Percentiles rank a stretch among this genome's conserved stretches.
phyloP scores from a whole-genome alignment of 1,140 invertebrate genomes.

The Ylistrum balloti region DNA sequence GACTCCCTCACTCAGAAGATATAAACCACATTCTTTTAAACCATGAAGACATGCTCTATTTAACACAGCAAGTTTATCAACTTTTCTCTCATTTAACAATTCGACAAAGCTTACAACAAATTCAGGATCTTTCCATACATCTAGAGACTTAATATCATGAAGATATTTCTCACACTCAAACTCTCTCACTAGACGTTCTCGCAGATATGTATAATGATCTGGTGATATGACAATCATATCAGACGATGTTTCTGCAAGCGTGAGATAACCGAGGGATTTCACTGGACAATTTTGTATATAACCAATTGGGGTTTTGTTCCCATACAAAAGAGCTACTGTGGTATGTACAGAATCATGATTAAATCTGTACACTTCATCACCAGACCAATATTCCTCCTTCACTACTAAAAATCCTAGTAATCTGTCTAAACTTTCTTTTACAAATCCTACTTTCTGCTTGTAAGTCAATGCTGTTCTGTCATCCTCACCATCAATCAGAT shows the following conservation, averaged over 20 bases:
- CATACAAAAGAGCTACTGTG: background rate
- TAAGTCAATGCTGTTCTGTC: background rate
- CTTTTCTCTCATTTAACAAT: background rate
- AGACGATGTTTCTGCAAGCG: background rate
- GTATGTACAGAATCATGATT: background rate
- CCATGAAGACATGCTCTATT: background rate
- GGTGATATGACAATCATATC: background rate
- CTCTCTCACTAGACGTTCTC: background rate
- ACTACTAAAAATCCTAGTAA: background rate
- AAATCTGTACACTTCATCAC: constrained; percentile 18
- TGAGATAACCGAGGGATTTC: background rate
- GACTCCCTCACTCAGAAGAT: too few species aligned
- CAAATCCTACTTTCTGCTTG: background rate
- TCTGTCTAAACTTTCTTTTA: background rate
- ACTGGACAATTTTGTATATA: background rate
- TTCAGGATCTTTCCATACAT: background rate
- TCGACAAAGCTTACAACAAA: background rate
- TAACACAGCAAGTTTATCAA: background rate
- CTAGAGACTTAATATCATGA: constrained; percentile 29
- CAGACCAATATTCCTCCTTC: background rate
- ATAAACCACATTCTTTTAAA: too few species aligned
- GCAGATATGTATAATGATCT: background rate
- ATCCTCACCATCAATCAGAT: background rate
- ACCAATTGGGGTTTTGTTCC: background rate
- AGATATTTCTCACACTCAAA: background rate